Percentiles rank a stretch among this genome's conserved stretches.
Evolutionary conservation across 2,797 vertebrate genomes (phyloP).

Genomic region (Falco novaeseelandiae): DNA sequence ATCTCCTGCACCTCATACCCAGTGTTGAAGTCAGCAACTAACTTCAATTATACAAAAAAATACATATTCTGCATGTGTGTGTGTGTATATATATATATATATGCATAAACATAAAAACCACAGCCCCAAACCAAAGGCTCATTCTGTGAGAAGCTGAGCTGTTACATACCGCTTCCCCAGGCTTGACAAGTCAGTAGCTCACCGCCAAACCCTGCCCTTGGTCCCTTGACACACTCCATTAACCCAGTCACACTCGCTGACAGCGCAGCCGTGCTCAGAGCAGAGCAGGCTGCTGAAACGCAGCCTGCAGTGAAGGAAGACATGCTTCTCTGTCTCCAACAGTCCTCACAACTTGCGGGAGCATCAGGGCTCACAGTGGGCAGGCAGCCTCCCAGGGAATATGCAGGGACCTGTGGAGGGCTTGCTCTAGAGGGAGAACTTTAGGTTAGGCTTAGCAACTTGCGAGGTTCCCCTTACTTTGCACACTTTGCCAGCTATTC

Average conservation of each 20-base stretch:
- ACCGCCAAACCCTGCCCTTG: conserved; percentile 15
- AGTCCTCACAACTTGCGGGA: not conserved
- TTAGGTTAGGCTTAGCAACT: not conserved
- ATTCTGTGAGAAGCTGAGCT: conserved; percentile 40
- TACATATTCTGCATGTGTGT: not conserved
- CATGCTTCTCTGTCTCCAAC: not conserved
- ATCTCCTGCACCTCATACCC: not conserved
- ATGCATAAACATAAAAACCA: conserved; percentile 9
- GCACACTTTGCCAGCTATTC: not conserved
- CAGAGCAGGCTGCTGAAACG: not conserved
- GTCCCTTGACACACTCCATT: conserved; percentile 33
- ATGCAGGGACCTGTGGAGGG: not conserved
- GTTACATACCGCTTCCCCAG: conserved; percentile 52
- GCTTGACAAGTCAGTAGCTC: conserved; percentile 46
- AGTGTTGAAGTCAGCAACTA: not conserved
- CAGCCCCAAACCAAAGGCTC: conserved; percentile 22
- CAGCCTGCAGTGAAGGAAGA: not conserved
- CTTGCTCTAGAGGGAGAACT: not conserved
- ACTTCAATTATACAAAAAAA: conserved; percentile 8
- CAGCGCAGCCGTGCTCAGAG: not conserved
- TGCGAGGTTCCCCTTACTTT: not conserved
- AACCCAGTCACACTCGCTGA: conserved; percentile 31
- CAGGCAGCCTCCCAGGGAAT: not conserved
- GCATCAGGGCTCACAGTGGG: fast-evolving
- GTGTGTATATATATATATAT: not conserved